Evolutionary conservation across 2,888 invertebrate species (phyloP).

Genomic region (Pollenia angustigena): DNA sequence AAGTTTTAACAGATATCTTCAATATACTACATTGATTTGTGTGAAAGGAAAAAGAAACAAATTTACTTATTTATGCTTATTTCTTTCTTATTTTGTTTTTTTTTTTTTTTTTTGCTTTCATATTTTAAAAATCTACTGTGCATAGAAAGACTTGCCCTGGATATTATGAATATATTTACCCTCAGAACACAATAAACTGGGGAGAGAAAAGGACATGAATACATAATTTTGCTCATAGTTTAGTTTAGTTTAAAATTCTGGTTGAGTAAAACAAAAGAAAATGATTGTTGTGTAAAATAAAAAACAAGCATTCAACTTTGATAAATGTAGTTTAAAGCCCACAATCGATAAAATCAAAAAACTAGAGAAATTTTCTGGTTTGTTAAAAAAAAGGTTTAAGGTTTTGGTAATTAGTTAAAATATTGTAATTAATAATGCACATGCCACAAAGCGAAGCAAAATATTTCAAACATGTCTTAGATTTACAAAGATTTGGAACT

Average conservation of each 20-base stretch:
- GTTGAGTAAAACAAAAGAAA: slow-evolving; percentile 19
- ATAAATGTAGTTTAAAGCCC: slow-evolving; percentile 47
- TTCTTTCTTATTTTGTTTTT: too few relatives aligned
- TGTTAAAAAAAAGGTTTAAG: not conserved
- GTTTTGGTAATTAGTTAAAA: slow-evolving; percentile 51
- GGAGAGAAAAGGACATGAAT: slow-evolving; percentile 50
- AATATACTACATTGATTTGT: too few relatives aligned
- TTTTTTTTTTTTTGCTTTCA: too few relatives aligned
- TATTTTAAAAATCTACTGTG: too few relatives aligned
- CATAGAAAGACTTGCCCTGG: too few relatives aligned
- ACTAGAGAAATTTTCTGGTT: not conserved
- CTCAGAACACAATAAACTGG: slow-evolving; percentile 40
- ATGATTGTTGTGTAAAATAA: slow-evolving; percentile 11
- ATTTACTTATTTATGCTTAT: too few relatives aligned
- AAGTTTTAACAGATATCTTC: too few relatives aligned
- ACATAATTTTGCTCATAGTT: slow-evolving; percentile 49
- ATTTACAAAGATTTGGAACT: too few relatives aligned
- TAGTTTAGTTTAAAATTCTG: slow-evolving; percentile 50
- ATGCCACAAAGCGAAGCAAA: not conserved
- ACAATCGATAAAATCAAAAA: slow-evolving; percentile 23
- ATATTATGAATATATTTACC: slow-evolving; percentile 46
- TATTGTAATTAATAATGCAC: slow-evolving; percentile 28
- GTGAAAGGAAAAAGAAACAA: too few relatives aligned
- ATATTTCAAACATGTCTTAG: not conserved
- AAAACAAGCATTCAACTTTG: slow-evolving; percentile 45